phyloP scores from a whole-genome alignment of 2,113 vertebrate species.

The Xiphorhynchus elegans region DNA sequence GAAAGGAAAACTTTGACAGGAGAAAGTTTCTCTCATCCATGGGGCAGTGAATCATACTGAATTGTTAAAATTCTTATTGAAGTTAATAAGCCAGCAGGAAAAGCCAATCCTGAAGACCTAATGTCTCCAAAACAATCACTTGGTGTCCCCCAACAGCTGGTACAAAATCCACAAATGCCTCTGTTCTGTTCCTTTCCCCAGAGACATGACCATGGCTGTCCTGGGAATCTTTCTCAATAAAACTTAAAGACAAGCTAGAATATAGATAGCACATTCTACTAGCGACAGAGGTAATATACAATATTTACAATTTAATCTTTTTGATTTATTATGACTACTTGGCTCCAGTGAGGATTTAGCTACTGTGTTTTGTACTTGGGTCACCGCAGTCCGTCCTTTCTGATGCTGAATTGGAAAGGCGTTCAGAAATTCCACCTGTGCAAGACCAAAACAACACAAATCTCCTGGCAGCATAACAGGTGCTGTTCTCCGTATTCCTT shows the following conservation, averaged over 20 bases:
- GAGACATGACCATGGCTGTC: neutral
- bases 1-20: neutral
- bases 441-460: neutral
- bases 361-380: neutral
- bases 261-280: neutral
- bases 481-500: neutral
- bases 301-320: neutral
- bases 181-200: neutral
- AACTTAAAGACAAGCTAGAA: neutral
- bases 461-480: neutral
- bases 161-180: fast-evolving
- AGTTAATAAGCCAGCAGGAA: neutral
- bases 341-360: neutral
- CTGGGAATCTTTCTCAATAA: neutral
- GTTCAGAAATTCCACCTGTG: slow-evolving; percentile 2
- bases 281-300: neutral
- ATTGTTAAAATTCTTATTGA: neutral
- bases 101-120: neutral
- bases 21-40: neutral
- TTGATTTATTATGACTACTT: neutral
- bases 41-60: neutral
- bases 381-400: neutral
- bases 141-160: neutral
- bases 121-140: neutral
- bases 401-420: neutral